Base-by-base conservation (phyloP, 2,113 vertebrate genomes). In the Plecturocebus donacophilus region DNA sequence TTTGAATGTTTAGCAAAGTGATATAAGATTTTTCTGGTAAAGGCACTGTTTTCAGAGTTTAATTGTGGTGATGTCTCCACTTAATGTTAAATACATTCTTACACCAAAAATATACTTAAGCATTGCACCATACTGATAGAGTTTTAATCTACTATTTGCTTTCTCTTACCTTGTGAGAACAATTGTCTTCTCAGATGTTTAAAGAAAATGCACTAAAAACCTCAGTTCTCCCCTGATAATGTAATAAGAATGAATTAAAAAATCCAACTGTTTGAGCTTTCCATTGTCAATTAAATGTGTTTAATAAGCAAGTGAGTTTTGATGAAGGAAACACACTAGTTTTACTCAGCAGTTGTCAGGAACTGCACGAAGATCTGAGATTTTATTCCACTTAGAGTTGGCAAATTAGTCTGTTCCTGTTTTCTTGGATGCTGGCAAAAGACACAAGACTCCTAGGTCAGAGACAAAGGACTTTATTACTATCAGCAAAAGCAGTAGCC, bases 231-330 rank as follows among this genome's bases (percentile, higher is more conserved):
- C n/a, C 23, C 8, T 90, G n/a, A 73, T n/a, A 47, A 70, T 73
- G 10, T 91, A 66, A 40, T 40, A 77, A 77, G 7, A 32, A 56
- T 71, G n/a, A 90, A n/a, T 71, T 96, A 3, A 66, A 85, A 90
- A 95, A 84, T 32, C 49, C 68, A 64, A n/a, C 17, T 30, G 5
- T 52, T 66, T 81, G 56, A 49, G 45, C 25, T 75, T 85, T 87
- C 32, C 56, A 11, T 76, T 73, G 70, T 49, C 35, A 47, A 11
- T 77, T 87, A 86, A 71, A 42, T 49, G 16, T 93, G 93, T n/a
- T 89, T 75, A 96, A 91, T 76, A 94, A 92, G 68, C 38, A 94
- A 85, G 47, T 9, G 52, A 76, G 61, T 64, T 95, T 73, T 73
- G 45, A 89, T 16, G 71, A 20, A 54, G 23, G 49, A 49, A 76